Evolutionary conservation across 2,888 invertebrate genomes (phyloP).

Genomic region (Idaea dimidiata): DNA sequence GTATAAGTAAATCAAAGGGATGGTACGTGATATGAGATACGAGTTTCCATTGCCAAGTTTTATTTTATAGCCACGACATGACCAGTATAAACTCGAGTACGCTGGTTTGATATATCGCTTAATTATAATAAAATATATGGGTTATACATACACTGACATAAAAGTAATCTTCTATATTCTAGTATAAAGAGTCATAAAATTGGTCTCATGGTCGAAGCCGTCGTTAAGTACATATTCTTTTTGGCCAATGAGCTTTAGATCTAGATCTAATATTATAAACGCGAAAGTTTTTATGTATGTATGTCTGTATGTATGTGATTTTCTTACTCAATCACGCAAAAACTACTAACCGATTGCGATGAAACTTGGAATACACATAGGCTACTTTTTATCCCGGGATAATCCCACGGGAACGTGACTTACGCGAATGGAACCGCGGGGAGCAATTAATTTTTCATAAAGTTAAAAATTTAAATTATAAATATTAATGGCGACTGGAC

Average conservation of each 20-base stretch:
- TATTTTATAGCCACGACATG: constrained; percentile 15
- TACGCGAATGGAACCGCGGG: no score
- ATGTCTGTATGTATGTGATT: no score
- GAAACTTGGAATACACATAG: no score
- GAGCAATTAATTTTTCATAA: no score
- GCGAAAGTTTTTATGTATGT: not conserved
- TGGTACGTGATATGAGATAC: constrained; percentile 3
- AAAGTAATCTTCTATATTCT: constrained; percentile 10
- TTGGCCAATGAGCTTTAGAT: not conserved
- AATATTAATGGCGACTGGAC: no score
- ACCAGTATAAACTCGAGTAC: constrained; percentile 15
- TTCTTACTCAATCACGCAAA: no score
- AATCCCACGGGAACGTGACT: no score
- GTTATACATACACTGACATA: constrained; percentile 4
- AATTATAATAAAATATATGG: constrained; percentile 17
- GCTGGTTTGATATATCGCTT: constrained; percentile 19
- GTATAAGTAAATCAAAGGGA: not conserved
- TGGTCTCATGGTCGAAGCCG: not conserved
- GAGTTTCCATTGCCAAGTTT: constrained; percentile 15
- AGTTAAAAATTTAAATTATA: no score
- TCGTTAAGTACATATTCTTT: not conserved
- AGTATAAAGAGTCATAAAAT: constrained; percentile 8
- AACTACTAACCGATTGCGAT: no score
- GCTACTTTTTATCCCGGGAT: no score
- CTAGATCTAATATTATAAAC: not conserved